A percentile compares a stretch with the other conserved stretches of the same genome.
These are phyloP conservation scores for Molossus molossus DNA, from an alignment of 2,797 vertebrate species.

Conservation along the genomic window DNA sequence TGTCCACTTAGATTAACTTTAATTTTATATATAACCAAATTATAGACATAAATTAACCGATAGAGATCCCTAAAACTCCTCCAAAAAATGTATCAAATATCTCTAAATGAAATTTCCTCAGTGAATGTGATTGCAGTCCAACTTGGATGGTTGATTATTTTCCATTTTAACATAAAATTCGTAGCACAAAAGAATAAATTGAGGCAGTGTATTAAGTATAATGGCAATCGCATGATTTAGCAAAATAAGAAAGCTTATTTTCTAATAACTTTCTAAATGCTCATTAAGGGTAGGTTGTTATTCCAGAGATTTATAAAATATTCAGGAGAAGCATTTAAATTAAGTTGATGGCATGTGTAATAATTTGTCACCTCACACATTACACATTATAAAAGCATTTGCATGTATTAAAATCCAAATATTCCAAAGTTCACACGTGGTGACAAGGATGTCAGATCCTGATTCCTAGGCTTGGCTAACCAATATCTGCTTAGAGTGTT, in stretches of 20 bases:
- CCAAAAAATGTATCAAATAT: conserved; percentile 62
- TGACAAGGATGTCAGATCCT: conserved; percentile 68
- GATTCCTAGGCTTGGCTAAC: conserved; percentile 36
- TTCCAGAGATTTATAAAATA: conserved; percentile 81
- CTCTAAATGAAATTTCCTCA: conserved; percentile 72
- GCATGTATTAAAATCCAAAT: conserved; percentile 82
- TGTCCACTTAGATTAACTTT: conserved; percentile 80
- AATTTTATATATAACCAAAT: conserved; percentile 78
- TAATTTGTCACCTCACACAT: conserved; percentile 79
- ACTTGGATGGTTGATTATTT: conserved; percentile 59
- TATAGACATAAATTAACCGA: conserved; percentile 68
- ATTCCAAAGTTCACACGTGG: conserved; percentile 62
- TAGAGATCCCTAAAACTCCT: conserved; percentile 50
- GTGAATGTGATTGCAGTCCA: conserved; percentile 7
- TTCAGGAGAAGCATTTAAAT: conserved; percentile 79
- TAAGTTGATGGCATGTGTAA: conserved; percentile 78
- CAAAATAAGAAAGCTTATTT: conserved; percentile 36
- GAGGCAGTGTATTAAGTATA: conserved; percentile 36
- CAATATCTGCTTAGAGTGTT: not conserved
- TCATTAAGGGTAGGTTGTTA: conserved; percentile 73
- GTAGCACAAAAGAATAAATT: conserved; percentile 57
- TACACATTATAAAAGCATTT: conserved; percentile 80
- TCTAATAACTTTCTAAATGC: conserved; percentile 20
- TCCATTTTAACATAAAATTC: conserved; percentile 47
- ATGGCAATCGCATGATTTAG: not conserved